Evolutionary conservation across 2,113 vertebrate genomes (phyloP).

Genomic region (Bubo bubo): DNA sequence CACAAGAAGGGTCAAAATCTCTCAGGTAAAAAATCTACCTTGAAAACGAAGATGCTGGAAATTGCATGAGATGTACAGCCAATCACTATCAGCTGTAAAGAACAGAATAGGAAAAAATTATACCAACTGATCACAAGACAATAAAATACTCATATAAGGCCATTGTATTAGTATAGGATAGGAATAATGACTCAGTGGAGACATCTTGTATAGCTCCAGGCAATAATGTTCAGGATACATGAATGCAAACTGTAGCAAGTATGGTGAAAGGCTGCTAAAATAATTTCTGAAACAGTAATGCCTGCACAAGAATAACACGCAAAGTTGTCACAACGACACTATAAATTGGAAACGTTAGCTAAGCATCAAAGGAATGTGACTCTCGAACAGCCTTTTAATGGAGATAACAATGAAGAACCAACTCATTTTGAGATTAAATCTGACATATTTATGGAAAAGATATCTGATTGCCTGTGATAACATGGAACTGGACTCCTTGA

Average conservation of each 20-base stretch:
- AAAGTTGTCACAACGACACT: neutral
- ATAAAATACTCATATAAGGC: neutral
- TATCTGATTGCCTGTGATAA: neutral
- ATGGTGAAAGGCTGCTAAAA: neutral
- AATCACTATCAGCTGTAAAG: neutral
- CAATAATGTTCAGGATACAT: rapidly evolving
- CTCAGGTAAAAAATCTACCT: neutral
- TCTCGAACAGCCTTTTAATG: neutral
- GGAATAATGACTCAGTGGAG: neutral
- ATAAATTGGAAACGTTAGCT: neutral
- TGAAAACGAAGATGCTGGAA: neutral
- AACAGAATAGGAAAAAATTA: neutral
- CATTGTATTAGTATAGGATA: neutral
- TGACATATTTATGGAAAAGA: neutral
- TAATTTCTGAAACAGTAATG: neutral
- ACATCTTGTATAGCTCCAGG: neutral
- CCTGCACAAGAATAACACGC: neutral
- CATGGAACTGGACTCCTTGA: neutral
- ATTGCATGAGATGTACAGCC: neutral
- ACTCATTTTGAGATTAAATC: neutral
- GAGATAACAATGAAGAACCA: neutral
- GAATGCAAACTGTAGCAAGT: neutral
- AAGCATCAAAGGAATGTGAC: neutral
- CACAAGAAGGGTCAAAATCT: neutral
- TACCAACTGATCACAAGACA: neutral